A percentile compares a stretch with the other conserved stretches of the same genome.
These are phyloP conservation scores for Aplidium turbinatum DNA, from an alignment of 23 tunicate species.

Conservation along the genomic window DNA sequence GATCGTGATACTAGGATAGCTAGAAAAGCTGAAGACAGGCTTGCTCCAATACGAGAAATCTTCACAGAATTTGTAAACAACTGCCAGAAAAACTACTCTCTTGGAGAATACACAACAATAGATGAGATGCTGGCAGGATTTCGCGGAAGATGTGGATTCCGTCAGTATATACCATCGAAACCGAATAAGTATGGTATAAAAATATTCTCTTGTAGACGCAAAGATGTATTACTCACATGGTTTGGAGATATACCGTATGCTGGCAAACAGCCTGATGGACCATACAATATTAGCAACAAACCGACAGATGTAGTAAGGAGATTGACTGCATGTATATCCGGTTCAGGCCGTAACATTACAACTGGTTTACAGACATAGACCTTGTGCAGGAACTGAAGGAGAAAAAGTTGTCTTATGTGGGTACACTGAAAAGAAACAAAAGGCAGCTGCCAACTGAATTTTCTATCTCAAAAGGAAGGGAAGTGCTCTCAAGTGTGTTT, in stretches of 20 bases:
- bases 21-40: not conserved
- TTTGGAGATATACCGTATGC: too few species aligned
- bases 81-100: not conserved
- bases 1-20: not conserved
- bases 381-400: not conserved
- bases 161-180: conserved; percentile 18
- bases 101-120: not conserved
- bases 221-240: too few species aligned
- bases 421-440: conserved; percentile 26
- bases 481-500: conserved; percentile 1
- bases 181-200: conserved; percentile 21
- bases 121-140: conserved; percentile 11
- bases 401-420: not conserved
- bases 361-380: conserved; percentile 5
- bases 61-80: not conserved
- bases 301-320: not conserved
- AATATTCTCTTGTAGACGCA: not conserved
- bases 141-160: conserved; percentile 13
- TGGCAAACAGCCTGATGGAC: conserved; percentile 20
- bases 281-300: not conserved
- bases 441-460: conserved; percentile 4
- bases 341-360: conserved; percentile 6
- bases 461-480: not conserved
- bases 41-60: conserved; percentile 16
- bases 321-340: not conserved